These are phyloP conservation scores for Agapostemon virescens DNA, from an alignment of 2,888 invertebrate genomes.

Conservation along the genomic window DNA sequence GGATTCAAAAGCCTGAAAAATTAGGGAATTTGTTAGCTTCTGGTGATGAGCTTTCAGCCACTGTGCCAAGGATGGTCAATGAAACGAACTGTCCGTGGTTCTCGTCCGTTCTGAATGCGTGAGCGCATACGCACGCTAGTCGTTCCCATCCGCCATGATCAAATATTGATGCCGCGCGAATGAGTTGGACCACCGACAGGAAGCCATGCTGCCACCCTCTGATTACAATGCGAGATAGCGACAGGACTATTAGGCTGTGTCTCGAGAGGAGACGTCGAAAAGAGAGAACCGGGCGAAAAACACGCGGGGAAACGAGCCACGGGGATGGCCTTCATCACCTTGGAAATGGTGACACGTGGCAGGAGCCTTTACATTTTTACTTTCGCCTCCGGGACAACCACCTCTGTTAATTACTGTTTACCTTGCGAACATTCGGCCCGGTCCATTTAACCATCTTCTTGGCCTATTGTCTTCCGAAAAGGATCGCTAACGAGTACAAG, in stretches of 20 bases:
- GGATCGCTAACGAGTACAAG: neutral
- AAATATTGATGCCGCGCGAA: slow-evolving; percentile 63
- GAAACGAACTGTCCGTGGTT: slow-evolving; percentile 15
- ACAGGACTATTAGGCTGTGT: slow-evolving; percentile 60
- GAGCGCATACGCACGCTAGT: slow-evolving; percentile 17
- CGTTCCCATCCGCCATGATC: slow-evolving; percentile 47
- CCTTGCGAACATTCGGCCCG: neutral
- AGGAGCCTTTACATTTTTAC: slow-evolving; percentile 32
- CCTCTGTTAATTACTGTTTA: slow-evolving; percentile 10
- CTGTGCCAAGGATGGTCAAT: neutral
- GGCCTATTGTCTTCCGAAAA: neutral
- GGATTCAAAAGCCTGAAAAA: neutral
- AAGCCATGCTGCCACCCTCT: slow-evolving; percentile 61
- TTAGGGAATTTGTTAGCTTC: neutral
- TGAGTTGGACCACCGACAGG: slow-evolving; percentile 50
- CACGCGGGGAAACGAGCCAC: slow-evolving; percentile 35
- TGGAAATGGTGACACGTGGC: slow-evolving; percentile 41
- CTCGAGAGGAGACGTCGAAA: slow-evolving; percentile 47
- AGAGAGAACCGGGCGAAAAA: slow-evolving; percentile 24
- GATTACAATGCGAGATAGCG: slow-evolving; percentile 66
- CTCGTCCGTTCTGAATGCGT: slow-evolving; percentile 41
- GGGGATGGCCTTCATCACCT: slow-evolving; percentile 45
- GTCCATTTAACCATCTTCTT: neutral
- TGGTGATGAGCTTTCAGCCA: neutral
- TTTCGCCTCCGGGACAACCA: neutral